phyloP scores from a whole-genome alignment of 2,888 invertebrate species.

The Deroplatys truncata region DNA sequence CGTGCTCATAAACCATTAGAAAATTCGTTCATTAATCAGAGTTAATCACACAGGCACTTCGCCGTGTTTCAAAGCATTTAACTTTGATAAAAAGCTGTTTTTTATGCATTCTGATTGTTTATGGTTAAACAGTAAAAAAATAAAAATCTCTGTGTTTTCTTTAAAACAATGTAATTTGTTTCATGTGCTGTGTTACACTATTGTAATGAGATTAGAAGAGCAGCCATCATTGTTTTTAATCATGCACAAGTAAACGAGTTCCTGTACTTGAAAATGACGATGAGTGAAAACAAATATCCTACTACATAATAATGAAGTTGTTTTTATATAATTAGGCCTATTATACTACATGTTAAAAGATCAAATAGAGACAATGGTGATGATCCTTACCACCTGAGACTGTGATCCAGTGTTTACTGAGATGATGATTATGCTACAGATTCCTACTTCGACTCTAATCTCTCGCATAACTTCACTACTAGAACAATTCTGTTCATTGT shows the following conservation, averaged over 20 bases:
- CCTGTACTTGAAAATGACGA: conserved; percentile 7
- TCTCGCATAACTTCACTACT: not conserved
- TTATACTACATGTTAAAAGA: not conserved
- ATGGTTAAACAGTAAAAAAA: not conserved
- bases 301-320: not conserved
- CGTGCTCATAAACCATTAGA: not conserved
- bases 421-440: not conserved
- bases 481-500: not conserved
- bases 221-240: not conserved
- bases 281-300: not conserved
- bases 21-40: not conserved
- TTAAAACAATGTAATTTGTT: not conserved
- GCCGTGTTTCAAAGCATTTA: not conserved
- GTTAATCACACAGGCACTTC: not conserved
- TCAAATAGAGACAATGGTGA: not conserved
- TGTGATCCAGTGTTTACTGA: not conserved
- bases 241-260: conserved; percentile 11
- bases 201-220: not conserved
- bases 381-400: not conserved
- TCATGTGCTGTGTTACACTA: not conserved
- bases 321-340: conserved; percentile 7
- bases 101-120: not conserved
- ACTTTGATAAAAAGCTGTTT: not conserved
- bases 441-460: not conserved
- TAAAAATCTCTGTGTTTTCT: not conserved